These are phyloP conservation scores for Rhabdophis nuchalis DNA, from an alignment of 2,797 vertebrate species.

Conservation along the genomic window DNA sequence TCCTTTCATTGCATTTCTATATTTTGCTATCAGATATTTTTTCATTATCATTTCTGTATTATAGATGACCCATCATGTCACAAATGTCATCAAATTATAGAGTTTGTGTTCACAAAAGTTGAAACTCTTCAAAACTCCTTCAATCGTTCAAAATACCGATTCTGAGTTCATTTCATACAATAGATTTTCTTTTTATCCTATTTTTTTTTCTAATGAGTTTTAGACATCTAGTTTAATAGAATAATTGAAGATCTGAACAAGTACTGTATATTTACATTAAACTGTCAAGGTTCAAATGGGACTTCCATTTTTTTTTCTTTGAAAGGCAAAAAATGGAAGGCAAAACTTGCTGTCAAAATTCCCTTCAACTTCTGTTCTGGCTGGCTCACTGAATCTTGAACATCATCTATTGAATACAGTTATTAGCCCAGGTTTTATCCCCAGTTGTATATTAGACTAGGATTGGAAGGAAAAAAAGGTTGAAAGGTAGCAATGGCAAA, in stretches of 20 bases:
- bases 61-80: not conserved
- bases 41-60: constrained; percentile 5
- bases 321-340: not conserved
- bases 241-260: not conserved
- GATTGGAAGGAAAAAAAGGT: not conserved
- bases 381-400: not conserved
- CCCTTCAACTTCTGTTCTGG: not conserved
- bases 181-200: not conserved
- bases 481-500: not conserved
- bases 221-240: not conserved
- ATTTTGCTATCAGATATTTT: not conserved
- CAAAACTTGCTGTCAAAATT: not conserved
- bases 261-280: not conserved
- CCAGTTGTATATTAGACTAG: not conserved
- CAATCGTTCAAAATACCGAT: not conserved
- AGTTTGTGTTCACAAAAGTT: not conserved
- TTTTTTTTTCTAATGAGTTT: not conserved
- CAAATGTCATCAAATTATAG: not conserved
- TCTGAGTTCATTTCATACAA: not conserved
- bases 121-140: not conserved
- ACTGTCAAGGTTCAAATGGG: not conserved
- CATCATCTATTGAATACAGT: not conserved
- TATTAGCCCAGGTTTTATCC: not conserved
- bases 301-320: not conserved
- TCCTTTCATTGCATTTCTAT: constrained; percentile 1